Evolutionary conservation across 1,140 invertebrate genomes (phyloP).

Genomic region (Eurosta solidaginis): DNA sequence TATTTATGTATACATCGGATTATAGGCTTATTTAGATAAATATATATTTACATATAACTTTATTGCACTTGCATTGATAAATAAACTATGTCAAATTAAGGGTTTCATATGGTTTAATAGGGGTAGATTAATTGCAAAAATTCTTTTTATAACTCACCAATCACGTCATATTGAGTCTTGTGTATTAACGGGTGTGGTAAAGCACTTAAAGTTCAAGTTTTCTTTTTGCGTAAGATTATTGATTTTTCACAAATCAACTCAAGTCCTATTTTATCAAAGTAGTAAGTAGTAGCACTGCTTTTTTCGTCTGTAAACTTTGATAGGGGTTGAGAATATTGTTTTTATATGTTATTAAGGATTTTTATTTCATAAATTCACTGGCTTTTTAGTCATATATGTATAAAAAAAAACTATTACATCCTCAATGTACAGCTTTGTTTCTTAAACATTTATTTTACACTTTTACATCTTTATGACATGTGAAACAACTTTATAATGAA

Average conservation of each 20-base stretch:
- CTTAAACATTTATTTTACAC: neutral
- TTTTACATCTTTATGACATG: neutral
- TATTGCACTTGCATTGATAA: too few species aligned
- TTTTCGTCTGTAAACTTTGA: neutral
- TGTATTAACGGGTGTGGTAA: conserved; percentile 25
- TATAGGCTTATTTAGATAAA: too few species aligned
- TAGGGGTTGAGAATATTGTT: neutral
- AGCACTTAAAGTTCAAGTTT: neutral
- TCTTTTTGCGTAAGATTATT: conserved; percentile 24
- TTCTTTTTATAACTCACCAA: too few species aligned
- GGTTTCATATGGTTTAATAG: too few species aligned
- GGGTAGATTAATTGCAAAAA: too few species aligned
- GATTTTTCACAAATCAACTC: neutral
- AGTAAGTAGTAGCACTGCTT: neutral
- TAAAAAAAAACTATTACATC: neutral
- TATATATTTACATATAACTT: too few species aligned
- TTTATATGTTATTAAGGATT: neutral
- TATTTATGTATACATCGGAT: too few species aligned
- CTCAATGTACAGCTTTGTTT: neutral
- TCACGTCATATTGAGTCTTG: conserved; percentile 13
- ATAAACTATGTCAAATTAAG: neutral
- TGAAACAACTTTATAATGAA: neutral
- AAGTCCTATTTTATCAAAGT: neutral
- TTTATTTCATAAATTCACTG: neutral
- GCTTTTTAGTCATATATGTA: neutral